Conservation (phyloP, 2,888 invertebrate genomes). For the Rhingia rostrata region DNA sequence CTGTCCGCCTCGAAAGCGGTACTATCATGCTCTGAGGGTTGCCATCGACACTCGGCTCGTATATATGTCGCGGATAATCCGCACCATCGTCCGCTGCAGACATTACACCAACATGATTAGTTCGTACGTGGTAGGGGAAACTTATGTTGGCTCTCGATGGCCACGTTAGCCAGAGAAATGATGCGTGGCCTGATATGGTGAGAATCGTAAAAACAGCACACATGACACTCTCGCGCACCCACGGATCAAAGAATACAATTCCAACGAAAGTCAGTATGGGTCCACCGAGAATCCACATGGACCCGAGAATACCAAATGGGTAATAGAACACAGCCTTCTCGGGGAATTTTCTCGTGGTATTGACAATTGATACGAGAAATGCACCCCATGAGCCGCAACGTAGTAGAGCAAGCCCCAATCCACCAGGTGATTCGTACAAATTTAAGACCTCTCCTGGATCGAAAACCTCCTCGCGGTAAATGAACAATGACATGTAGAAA, state of each 20-base stretch:
- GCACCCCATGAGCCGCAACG: constrained; percentile 92
- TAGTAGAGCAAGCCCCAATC: constrained; percentile 90
- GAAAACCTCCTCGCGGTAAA: constrained; percentile 93
- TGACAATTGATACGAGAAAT: constrained; percentile 86
- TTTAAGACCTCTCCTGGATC: constrained; percentile 96
- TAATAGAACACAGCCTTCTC: constrained; percentile 92
- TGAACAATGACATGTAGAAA: constrained; percentile 89
- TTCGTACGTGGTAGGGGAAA: constrained; percentile 95
- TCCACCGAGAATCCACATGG: constrained; percentile 93
- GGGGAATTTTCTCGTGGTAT: constrained; percentile 91
- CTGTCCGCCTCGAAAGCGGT: constrained; percentile 86
- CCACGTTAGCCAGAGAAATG: constrained; percentile 90
- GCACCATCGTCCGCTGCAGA: constrained; percentile 82
- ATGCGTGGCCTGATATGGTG: constrained; percentile 87
- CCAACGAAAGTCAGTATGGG: constrained; percentile 91
- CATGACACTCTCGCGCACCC: constrained; percentile 90
- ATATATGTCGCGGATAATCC: constrained; percentile 77
- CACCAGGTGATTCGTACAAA: constrained; percentile 95
- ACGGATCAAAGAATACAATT: constrained; percentile 91
- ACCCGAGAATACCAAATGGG: constrained; percentile 91
- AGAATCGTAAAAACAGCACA: constrained; percentile 87
- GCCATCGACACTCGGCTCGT: constrained; percentile 71
- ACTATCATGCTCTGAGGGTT: constrained; percentile 83
- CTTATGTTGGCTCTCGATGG: constrained; percentile 94
- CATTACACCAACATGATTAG: constrained; percentile 91